Percentiles rank a stretch among this genome's conserved stretches.
phyloP scores from a whole-genome alignment of 1,140 invertebrate species.

The Arion vulgaris region DNA sequence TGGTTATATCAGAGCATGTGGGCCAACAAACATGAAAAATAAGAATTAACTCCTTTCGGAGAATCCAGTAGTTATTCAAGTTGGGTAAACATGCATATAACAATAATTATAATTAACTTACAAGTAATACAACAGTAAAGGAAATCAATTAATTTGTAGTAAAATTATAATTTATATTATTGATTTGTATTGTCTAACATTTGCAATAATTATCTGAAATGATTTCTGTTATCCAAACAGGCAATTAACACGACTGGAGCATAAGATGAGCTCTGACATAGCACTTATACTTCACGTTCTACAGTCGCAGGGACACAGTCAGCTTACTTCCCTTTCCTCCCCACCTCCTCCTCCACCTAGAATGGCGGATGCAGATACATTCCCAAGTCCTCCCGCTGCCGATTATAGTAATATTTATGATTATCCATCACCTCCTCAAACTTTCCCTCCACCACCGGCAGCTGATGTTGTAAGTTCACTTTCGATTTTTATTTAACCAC shows the following conservation, averaged over 20 bases:
- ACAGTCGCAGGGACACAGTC: constrained; percentile 46
- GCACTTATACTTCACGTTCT: constrained; percentile 66
- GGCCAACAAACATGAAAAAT: too few species aligned
- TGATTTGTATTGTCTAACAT: too few species aligned
- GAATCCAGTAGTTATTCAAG: too few species aligned
- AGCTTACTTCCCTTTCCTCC: constrained; percentile 28
- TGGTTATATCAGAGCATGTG: too few species aligned
- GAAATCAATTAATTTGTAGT: too few species aligned
- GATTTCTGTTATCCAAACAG: constrained; percentile 42
- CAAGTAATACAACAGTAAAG: too few species aligned
- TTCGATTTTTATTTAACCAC: too few species aligned
- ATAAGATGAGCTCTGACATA: constrained; percentile 69
- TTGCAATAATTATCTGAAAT: background rate
- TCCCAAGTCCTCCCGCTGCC: constrained; percentile 39
- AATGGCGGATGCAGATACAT: constrained; percentile 41
- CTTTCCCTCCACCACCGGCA: constrained; percentile 45
- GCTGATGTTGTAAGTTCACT: constrained; percentile 36
- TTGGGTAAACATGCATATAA: too few species aligned
- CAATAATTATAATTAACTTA: too few species aligned
- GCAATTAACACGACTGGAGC: constrained; percentile 65
- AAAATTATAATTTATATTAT: too few species aligned
- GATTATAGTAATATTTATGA: constrained; percentile 38
- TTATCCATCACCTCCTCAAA: constrained; percentile 36
- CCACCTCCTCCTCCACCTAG: constrained; percentile 40
- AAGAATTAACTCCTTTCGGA: too few species aligned